phyloP scores from a whole-genome alignment of 2,888 invertebrate genomes.

The Drosophila pseudotakahashii region DNA sequence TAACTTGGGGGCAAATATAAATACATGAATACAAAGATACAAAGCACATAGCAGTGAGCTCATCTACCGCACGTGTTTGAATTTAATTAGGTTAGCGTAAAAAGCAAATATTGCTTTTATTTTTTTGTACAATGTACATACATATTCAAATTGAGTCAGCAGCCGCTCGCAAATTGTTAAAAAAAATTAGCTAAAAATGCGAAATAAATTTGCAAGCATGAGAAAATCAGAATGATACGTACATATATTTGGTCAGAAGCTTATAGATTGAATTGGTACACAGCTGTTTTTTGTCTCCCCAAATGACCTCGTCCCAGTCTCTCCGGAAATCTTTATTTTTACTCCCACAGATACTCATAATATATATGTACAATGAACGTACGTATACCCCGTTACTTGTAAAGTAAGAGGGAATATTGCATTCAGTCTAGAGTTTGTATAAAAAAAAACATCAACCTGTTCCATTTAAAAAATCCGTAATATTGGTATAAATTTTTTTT shows the following conservation, averaged over 20 bases:
- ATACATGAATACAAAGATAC: slow-evolving; percentile 4
- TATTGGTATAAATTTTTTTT: too few relatives aligned
- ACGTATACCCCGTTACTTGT: background rate
- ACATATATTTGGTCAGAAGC: slow-evolving; percentile 3
- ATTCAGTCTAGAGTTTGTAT: background rate
- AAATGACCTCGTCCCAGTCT: slow-evolving; percentile 59
- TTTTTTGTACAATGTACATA: slow-evolving; percentile 7
- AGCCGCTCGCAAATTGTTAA: slow-evolving; percentile 2
- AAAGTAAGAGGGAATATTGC: background rate
- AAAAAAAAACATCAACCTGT: too few relatives aligned
- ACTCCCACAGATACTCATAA: background rate
- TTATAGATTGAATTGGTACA: slow-evolving; percentile 15
- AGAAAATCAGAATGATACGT: background rate
- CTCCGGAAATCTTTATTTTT: slow-evolving; percentile 2
- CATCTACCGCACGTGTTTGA: slow-evolving; percentile 56
- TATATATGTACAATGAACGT: too few relatives aligned
- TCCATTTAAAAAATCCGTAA: too few relatives aligned
- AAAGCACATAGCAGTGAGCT: slow-evolving; percentile 20
- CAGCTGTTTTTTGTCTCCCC: slow-evolving; percentile 31
- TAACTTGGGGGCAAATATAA: slow-evolving; percentile 7
- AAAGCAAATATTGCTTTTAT: slow-evolving; percentile 29
- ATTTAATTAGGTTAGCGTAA: slow-evolving; percentile 56
- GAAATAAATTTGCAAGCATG: slow-evolving; percentile 16
- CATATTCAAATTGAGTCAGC: slow-evolving; percentile 18
- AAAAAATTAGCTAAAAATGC: slow-evolving; percentile 29